Base-by-base conservation (phyloP, 1,140 invertebrate species). In the Trichonephila inaurata region DNA sequence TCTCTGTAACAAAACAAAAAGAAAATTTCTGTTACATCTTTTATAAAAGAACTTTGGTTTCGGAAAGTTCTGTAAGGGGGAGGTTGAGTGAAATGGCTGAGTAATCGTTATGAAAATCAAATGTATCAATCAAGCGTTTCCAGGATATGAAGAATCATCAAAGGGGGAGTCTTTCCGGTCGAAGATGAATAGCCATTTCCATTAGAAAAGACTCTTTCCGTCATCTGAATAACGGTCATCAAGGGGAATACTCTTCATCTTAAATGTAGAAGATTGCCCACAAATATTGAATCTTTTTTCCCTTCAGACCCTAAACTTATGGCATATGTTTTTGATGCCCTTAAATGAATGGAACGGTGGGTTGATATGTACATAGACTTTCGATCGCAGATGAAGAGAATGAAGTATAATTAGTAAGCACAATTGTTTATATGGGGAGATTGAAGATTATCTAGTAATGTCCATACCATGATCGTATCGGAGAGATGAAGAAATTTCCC, bases 21-120 rank as follows among this genome's bases (percentile, higher is more conserved):
- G 12, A 83, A 14, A 83, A 51, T 28, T 33, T 8, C 28, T n/a
- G 24, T 72, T 28, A 72, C 28, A 24, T n/a, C 24, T 72, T 72
- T 72, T n/a, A 24, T 24, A 69, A 72, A 72, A 72, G 66, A 72
- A 72, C 24, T 72, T 72, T 24, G 24, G 66, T 72, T 72, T 72
- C 8, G 24, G 28, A 72, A 72, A 72, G 66, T 33, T 72, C 69
- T 33, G 69, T 72, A 64, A 62, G 60, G 60, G 61, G 51, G 60
- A 64, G 33, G 19, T 12, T 18, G 24, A 61, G 64, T 61, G 89
- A 61, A 58, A 89, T 14, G 64, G 89, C 60, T 91, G 72, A 91
- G 72, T 90, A 90, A 90, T 90, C 89, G 72, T 81, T 90, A 91
- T 91, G 89, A 91, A 91, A 91, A 82, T 82, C 89, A 77, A 90